A percentile compares a stretch with the other conserved stretches of the same genome.
phyloP scores from a whole-genome alignment of 2,113 vertebrate species.

The Tor tambroides region DNA sequence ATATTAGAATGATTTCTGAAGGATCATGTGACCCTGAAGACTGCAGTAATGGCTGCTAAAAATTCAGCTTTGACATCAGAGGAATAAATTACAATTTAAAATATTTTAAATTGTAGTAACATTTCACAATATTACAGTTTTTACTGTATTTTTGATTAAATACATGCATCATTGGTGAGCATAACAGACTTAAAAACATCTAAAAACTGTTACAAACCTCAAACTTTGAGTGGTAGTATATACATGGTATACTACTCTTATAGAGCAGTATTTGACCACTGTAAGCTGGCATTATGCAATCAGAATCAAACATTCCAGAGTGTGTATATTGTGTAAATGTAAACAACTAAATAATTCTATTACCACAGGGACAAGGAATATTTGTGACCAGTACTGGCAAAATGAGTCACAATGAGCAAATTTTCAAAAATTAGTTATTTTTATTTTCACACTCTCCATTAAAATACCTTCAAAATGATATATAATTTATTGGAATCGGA shows the following conservation, averaged over 20 bases:
- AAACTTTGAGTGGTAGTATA: neutral
- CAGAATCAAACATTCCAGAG: neutral
- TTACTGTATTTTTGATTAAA: neutral
- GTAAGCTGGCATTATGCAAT: neutral
- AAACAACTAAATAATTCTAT: neutral
- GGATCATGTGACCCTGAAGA: neutral
- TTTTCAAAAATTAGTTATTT: too few relatives aligned
- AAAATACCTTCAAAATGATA: too few relatives aligned
- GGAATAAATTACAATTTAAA: neutral
- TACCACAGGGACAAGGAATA: too few relatives aligned
- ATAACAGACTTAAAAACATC: neutral
- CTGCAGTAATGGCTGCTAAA: neutral
- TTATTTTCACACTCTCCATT: too few relatives aligned
- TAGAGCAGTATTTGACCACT: neutral
- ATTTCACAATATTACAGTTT: neutral
- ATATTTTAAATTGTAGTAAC: neutral
- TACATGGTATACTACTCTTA: neutral
- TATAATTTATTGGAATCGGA: too few relatives aligned
- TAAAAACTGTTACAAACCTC: neutral
- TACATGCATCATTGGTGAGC: too few relatives aligned
- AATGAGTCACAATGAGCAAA: too few relatives aligned
- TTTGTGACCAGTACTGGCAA: too few relatives aligned
- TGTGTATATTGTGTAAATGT: neutral
- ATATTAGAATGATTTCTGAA: too few relatives aligned
- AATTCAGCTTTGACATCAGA: neutral